These are phyloP conservation scores for Heliconius melpomene DNA, from an alignment of 1,140 invertebrate species.

Conservation along the genomic window DNA sequence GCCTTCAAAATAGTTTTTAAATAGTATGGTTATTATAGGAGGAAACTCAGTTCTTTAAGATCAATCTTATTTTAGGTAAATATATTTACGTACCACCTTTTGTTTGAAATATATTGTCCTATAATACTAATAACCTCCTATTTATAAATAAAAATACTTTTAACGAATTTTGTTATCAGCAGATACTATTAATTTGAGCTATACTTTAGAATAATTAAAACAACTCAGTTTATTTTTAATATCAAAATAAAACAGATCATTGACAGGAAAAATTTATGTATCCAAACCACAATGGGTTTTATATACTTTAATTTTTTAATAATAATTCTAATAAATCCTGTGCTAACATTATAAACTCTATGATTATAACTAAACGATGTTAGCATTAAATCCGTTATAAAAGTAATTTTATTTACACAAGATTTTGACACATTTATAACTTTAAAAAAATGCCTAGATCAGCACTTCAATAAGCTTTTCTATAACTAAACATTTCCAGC, in stretches of 20 bases:
- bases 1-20: not conserved
- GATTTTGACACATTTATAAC: not conserved
- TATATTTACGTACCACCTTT: too few relatives aligned
- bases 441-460: not conserved
- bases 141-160: slow-evolving; percentile 7
- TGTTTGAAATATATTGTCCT: not conserved
- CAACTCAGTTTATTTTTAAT: too few relatives aligned
- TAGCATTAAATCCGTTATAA: not conserved
- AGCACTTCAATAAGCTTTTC: slow-evolving; percentile 5
- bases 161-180: not conserved
- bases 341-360: too few relatives aligned
- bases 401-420: not conserved
- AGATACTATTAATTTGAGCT: too few relatives aligned
- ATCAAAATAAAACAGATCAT: too few relatives aligned
- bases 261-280: too few relatives aligned
- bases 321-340: too few relatives aligned
- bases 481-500: slow-evolving; percentile 46
- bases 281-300: too few relatives aligned
- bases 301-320: too few relatives aligned
- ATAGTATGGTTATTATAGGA: not conserved
- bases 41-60: too few relatives aligned
- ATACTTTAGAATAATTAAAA: too few relatives aligned
- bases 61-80: too few relatives aligned
- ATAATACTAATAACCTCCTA: not conserved
- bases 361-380: not conserved